A percentile compares a stretch with the other conserved stretches of the same genome.
Evolutionary conservation across 1,140 invertebrate genomes (phyloP).

Genomic region (Plectus sambesii): DNA sequence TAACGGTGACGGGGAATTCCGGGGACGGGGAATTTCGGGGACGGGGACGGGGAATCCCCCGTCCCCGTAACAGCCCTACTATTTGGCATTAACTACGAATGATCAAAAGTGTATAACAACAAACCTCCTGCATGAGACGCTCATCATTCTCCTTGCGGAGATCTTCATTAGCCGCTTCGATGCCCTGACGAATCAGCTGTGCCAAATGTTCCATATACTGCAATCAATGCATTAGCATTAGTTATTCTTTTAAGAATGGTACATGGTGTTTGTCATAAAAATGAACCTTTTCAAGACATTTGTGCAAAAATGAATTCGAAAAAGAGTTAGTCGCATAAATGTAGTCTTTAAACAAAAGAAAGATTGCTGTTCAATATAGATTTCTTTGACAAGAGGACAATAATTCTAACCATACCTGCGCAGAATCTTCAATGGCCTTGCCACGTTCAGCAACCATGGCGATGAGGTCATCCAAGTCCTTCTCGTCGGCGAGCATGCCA

Average conservation of each 20-base stretch:
- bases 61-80: too few species aligned
- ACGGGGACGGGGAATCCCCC: too few species aligned
- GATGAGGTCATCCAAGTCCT: conserved; percentile 77
- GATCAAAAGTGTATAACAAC: conserved; percentile 7
- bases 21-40: too few species aligned
- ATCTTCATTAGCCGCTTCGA: conserved; percentile 79
- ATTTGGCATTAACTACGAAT: neutral
- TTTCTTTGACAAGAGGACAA: neutral
- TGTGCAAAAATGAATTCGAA: neutral
- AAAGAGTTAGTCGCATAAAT: conserved; percentile 1
- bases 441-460: conserved; percentile 70
- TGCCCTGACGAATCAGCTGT: conserved; percentile 81
- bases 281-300: conserved; percentile 12
- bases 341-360: neutral
- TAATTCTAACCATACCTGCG: conserved; percentile 48
- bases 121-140: conserved; percentile 73
- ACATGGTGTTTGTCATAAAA: neutral
- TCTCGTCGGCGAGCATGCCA: conserved; percentile 89
- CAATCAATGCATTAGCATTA: conserved; percentile 6
- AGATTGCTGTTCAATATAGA: conserved; percentile 5
- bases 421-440: conserved; percentile 81
- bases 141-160: conserved; percentile 75
- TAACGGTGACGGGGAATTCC: too few species aligned
- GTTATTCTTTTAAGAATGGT: neutral
- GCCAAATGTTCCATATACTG: conserved; percentile 83